A percentile compares a stretch with the other conserved stretches of the same genome.
Conservation (phyloP, 2,888 invertebrate genomes). For the Pyrrhosoma nymphula region DNA sequence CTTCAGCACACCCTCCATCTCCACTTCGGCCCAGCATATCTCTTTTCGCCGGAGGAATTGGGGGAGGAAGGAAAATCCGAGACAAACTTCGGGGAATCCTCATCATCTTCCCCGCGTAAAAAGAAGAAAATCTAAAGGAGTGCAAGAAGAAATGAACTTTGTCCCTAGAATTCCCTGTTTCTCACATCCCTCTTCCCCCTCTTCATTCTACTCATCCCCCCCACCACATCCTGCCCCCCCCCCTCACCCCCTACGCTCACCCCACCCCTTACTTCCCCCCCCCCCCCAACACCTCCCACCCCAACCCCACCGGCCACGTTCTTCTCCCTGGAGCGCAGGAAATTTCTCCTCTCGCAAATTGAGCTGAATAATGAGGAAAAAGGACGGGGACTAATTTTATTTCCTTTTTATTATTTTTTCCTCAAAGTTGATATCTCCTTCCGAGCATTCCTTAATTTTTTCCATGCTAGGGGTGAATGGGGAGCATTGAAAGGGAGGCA, state of each 20-base stretch:
- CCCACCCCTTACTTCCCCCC: background rate
- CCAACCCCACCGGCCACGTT: background rate
- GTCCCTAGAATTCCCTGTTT: background rate
- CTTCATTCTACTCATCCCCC: background rate
- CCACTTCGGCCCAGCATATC: background rate
- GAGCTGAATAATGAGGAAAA: slow-evolving; percentile 39
- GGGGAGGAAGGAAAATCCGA: background rate
- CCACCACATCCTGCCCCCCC: background rate
- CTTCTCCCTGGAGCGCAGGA: background rate
- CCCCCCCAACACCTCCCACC: background rate
- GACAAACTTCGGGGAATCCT: slow-evolving; percentile 10
- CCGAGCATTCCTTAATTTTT: background rate
- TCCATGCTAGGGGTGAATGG: background rate
- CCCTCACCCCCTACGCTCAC: background rate
- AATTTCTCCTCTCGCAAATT: slow-evolving; percentile 22
- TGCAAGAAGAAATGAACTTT: slow-evolving; percentile 18
- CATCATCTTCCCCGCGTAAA: background rate
- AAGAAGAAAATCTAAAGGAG: background rate
- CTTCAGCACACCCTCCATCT: background rate
- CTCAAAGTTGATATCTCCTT: background rate
- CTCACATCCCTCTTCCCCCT: background rate
- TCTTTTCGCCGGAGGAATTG: background rate
- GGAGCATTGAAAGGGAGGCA: background rate
- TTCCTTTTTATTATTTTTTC: background rate
- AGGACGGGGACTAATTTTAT: slow-evolving; percentile 9